Conservation (phyloP, 2,113 vertebrate genomes). For the Silurus glanis region DNA sequence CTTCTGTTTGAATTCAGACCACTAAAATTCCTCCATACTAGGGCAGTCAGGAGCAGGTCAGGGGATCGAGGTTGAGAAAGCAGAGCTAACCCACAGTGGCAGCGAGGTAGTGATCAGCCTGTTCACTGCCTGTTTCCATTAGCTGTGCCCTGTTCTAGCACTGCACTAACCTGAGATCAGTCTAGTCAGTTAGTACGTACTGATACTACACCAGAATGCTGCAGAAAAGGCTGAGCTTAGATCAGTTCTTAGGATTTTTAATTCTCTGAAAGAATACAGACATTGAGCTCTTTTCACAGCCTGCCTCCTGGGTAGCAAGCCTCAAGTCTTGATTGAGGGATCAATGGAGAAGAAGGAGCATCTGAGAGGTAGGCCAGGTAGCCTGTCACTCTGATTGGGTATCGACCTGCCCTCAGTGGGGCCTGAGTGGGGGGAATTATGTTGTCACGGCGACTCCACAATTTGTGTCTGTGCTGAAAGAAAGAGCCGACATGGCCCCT, state of each 20-base stretch:
- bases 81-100: conserved; percentile 31
- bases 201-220: neutral
- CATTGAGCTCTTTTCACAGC: conserved; percentile 42
- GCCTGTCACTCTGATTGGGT: conserved; percentile 78
- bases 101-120: conserved; percentile 16
- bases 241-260: conserved; percentile 40
- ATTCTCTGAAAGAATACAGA: conserved; percentile 31
- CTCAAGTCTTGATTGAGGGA: conserved; percentile 73
- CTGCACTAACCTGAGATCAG: conserved; percentile 26
- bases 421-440: conserved; percentile 81
- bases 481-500: conserved; percentile 58
- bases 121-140: conserved; percentile 29
- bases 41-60: neutral
- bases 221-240: conserved; percentile 32
- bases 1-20: conserved; percentile 3
- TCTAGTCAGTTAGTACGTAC: neutral
- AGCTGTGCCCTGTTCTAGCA: neutral
- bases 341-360: conserved; percentile 75
- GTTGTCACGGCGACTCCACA: conserved; percentile 81
- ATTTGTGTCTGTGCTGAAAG: conserved; percentile 72
- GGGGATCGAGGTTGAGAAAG: conserved; percentile 18
- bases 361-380: conserved; percentile 71
- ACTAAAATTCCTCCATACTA: neutral
- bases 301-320: conserved; percentile 60
- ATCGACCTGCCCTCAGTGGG: conserved; percentile 77